phyloP scores from a whole-genome alignment of 2,888 invertebrate genomes.

The Hydropsyche betteni region DNA sequence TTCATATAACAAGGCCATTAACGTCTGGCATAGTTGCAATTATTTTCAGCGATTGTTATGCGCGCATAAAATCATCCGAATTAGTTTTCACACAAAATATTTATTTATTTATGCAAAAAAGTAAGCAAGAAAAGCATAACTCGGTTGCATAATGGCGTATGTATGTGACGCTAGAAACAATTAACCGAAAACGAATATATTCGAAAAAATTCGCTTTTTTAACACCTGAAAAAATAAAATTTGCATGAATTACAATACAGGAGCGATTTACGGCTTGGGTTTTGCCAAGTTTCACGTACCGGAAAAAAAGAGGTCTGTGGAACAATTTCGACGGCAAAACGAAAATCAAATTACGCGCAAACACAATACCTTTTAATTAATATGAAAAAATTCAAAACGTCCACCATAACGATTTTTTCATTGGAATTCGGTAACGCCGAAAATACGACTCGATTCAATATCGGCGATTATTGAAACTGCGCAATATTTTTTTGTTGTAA shows the following conservation, averaged over 20 bases:
- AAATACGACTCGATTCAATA: slow-evolving; percentile 2
- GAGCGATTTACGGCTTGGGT: background rate
- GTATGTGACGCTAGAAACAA: slow-evolving; percentile 7
- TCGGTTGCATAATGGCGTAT: background rate
- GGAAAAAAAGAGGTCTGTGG: slow-evolving; percentile 22
- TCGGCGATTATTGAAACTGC: background rate
- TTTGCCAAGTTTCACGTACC: background rate
- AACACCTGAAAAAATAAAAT: slow-evolving; percentile 14
- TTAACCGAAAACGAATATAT: slow-evolving; percentile 21
- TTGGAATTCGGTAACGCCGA: slow-evolving; percentile 6
- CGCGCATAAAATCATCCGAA: background rate
- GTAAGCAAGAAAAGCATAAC: slow-evolving; percentile 6
- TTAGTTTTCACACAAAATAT: slow-evolving; percentile 4
- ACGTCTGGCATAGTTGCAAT: slow-evolving; percentile 7
- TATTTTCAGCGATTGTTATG: slow-evolving; percentile 13
- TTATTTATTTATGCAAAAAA: slow-evolving; percentile 5
- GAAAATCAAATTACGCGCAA: slow-evolving; percentile 8
- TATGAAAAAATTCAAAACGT: slow-evolving; percentile 8
- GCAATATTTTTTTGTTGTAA: background rate
- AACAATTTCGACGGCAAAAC: slow-evolving; percentile 5
- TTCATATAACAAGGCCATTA: slow-evolving; percentile 24
- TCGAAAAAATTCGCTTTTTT: background rate
- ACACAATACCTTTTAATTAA: slow-evolving; percentile 25
- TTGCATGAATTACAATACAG: slow-evolving; percentile 24
- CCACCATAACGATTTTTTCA: background rate